Conservation (phyloP, 2,113 vertebrate species). For the Platysternon megacephalum region DNA sequence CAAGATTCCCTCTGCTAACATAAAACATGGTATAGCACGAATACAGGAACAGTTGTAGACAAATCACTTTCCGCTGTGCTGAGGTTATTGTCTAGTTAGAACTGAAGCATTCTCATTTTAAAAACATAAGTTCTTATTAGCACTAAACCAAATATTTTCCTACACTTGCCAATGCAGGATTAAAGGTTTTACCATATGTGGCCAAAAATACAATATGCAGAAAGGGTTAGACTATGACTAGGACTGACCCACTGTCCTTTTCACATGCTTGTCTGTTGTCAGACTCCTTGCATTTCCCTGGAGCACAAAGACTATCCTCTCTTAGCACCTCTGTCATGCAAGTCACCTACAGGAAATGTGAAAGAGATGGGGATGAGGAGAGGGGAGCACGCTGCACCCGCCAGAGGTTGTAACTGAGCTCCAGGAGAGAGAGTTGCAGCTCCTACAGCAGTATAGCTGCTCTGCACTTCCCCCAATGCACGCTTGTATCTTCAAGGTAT, state of each 20-base stretch:
- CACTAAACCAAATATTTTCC: conserved; percentile 16
- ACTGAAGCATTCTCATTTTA: conserved; percentile 37
- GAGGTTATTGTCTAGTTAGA: conserved; percentile 51
- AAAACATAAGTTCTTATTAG: neutral
- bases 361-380: neutral
- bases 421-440: neutral
- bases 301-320: neutral
- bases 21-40: conserved; percentile 50
- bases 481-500: neutral
- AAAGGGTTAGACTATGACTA: conserved; percentile 5
- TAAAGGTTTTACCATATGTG: neutral
- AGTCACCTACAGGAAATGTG: neutral
- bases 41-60: conserved; percentile 4
- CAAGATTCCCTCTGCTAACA: conserved; percentile 56
- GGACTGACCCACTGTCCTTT: neutral
- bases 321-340: neutral
- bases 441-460: neutral
- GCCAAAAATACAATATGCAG: neutral
- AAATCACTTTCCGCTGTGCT: conserved; percentile 11
- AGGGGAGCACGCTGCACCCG: neutral
- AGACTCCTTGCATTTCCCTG: neutral
- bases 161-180: neutral
- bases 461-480: neutral
- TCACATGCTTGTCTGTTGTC: neutral
- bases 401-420: neutral